These are phyloP conservation scores for Crossaster papposus DNA, from an alignment of 53 echinoderm and acorn worm species.

Conservation along the genomic window DNA sequence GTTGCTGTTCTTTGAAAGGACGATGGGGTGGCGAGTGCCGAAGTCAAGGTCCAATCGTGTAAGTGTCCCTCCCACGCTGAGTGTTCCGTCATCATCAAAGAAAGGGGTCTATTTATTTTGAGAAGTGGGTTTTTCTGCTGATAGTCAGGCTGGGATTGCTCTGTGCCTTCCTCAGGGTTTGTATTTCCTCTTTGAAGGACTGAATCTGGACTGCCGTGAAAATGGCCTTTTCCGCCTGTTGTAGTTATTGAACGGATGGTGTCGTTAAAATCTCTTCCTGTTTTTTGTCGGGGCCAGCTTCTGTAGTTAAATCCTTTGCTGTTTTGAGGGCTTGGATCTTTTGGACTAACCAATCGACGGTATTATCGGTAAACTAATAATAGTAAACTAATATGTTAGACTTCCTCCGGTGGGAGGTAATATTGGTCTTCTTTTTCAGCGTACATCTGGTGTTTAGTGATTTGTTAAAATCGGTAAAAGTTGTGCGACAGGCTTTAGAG, in stretches of 20 bases:
- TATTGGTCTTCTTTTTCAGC: too few species aligned
- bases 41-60: conserved; percentile 44
- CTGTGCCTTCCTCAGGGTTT: conserved; percentile 3
- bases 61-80: conserved; percentile 60
- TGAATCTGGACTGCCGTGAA: conserved; percentile 29
- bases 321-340: conserved; percentile 34
- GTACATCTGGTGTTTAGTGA: too few species aligned
- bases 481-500: too few species aligned
- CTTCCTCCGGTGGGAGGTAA: too few species aligned
- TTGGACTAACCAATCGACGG: not conserved
- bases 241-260: not conserved
- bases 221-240: conserved; percentile 40
- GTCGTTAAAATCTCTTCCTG: not conserved
- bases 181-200: conserved; percentile 25
- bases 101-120: conserved; percentile 48
- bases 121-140: conserved; percentile 24
- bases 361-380: too few species aligned
- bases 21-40: conserved; percentile 53
- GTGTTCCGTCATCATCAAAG: conserved; percentile 55
- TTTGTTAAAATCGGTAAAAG: too few species aligned
- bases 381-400: too few species aligned
- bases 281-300: not conserved
- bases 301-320: not conserved
- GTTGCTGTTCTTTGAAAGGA: conserved; percentile 57
- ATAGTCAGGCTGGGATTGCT: too few species aligned